Evolutionary conservation across 2,113 vertebrate genomes (phyloP).

Genomic region (Hipposideros armiger): DNA sequence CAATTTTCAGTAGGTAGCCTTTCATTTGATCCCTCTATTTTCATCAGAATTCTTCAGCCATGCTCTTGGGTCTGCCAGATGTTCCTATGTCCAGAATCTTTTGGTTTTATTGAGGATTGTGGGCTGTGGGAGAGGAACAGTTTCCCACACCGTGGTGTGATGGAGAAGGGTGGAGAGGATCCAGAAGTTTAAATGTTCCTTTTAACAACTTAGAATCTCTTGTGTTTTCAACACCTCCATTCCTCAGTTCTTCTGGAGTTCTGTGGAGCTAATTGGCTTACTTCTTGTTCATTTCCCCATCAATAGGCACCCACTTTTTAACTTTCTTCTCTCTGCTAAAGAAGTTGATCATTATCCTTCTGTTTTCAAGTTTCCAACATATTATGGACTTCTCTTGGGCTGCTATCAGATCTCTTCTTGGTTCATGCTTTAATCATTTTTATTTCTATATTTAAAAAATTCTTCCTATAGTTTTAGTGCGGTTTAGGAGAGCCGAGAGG

Average conservation of each 20-base stretch:
- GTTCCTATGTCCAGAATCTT: background rate
- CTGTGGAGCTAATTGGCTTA: background rate
- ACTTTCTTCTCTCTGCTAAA: conserved; percentile 2
- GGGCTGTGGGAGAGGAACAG: background rate
- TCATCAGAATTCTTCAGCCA: background rate
- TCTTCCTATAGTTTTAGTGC: background rate
- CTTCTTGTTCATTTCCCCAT: background rate
- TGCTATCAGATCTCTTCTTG: background rate
- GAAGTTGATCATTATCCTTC: background rate
- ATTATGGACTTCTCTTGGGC: background rate
- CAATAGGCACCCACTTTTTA: background rate
- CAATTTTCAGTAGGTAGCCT: background rate
- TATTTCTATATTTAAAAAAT: background rate
- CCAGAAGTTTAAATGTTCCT: background rate
- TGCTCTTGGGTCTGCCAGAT: background rate
- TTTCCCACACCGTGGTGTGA: background rate
- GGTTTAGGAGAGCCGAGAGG: background rate
- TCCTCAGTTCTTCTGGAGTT: background rate
- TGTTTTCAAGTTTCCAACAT: background rate
- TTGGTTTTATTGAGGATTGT: background rate
- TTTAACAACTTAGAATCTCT: background rate
- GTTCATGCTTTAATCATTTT: background rate
- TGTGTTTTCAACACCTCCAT: background rate
- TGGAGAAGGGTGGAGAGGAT: background rate
- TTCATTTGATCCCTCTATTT: background rate